Evolutionary conservation across 2,888 invertebrate species (phyloP), one percentile per base, ranked within the genome.

Genomic region (Conus canariensis): DNA sequence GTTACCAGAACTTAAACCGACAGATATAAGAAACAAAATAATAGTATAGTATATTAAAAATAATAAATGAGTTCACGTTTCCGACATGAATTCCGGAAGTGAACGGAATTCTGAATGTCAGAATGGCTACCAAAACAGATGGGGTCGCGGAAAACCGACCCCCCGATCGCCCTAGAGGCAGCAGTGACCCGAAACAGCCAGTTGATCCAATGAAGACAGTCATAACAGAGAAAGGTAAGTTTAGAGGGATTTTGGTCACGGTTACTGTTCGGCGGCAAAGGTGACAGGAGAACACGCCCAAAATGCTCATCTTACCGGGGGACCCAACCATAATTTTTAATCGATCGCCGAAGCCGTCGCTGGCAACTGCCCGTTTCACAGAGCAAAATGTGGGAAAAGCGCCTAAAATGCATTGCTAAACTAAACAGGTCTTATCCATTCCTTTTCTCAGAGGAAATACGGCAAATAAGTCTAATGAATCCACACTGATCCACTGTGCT

Each of bases 81-180:
- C 45, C 67, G 67, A 60, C 77, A 90, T 70, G 10, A 83, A 83
- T 88, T 88, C 91, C 91, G 90, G 85, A 91, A 92, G 89, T 89
- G 85, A 90, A 90, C 92, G 92, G 92, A 92, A 91, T 90, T 90
- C 88, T 90, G 90, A 77, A 90, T 88, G 89, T 85, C 87, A 83
- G 90, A 87, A 94, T 94, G 94, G 95, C 94, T 94, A 95, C 94
- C 94, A 94, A 95, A 94, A 94, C 95, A 94, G 95, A 95, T 91
- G 92, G 91, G 91, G 92, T 90, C 80, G 87, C 91, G 90, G 93
- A 93, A 88, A 91, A 90, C 88, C 93, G 92, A 88, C 92, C 93
- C 90, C 93, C 93, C 88, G 91, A 93, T 87, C 91, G 94, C 91
- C 93, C 93, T 90, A 92, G 93, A 91, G 95, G 95, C 92, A 94